Base-by-base conservation (phyloP, 2,888 invertebrate genomes). In the Xanthorhoe designata region DNA sequence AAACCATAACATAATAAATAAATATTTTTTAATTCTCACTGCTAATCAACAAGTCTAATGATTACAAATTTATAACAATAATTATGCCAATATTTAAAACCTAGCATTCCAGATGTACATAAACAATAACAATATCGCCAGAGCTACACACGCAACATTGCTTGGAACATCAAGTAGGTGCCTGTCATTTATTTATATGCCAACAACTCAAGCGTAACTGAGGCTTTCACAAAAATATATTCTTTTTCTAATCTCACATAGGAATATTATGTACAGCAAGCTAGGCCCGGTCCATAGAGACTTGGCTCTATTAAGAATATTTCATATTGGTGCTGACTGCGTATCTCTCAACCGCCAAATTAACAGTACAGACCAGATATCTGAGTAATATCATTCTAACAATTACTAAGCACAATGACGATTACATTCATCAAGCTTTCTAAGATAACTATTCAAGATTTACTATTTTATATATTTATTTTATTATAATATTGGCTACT, bases 391-490 rank as follows among this genome's bases (percentile, higher is more conserved):
- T 86, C 88, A 87, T 86, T 89, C 91, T 90, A 90, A 89, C 88
- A 84, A 87, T 88, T 85, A 88, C 92, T 92, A 92, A 91, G 91
- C 92, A 93, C 92, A 91, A 90, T 91, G 91, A 92, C 91, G 85
- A 88, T 87, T 90, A 92, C 90, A 92, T 88, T 91, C 87, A 92
- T 91, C 88, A 93, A 92, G 92, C 93, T 83, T 83, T 86, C 91
- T 91, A 92, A 91, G 80, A 85, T 87, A 88, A 84, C 87, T 91
- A 92, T 87, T 80, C 83, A 85, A 85, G 79, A 79, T 82, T 86
- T 85, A 77, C 76, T 82, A 82, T 81, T 84, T 88, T 89, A 89
- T 85, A 86, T 85, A 67, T 56, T 53, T 67, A 47, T 17, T 86
- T 86, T 86, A 83, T 84, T 82, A 84, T 84, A 82, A 87, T 82